Evolutionary conservation across 2,113 vertebrate species (phyloP).

Genomic region (Emydura subglobosa): DNA sequence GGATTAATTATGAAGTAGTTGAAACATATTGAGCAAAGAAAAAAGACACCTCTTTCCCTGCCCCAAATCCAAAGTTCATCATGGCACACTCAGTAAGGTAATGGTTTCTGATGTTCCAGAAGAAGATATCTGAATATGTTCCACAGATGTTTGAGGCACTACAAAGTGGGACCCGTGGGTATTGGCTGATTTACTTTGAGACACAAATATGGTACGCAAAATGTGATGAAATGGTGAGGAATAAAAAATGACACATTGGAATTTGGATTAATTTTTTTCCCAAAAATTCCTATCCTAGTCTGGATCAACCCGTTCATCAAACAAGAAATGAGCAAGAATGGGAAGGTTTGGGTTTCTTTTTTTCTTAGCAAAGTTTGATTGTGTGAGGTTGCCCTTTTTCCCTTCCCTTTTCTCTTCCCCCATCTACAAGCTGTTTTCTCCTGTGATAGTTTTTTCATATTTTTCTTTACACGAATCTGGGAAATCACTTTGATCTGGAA

Average conservation of each 20-base stretch:
- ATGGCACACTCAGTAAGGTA: not conserved
- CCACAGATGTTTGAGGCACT: constrained; percentile 42
- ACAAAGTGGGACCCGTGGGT: not conserved
- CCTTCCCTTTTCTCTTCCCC: not conserved
- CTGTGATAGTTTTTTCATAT: not conserved
- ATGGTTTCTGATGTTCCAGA: constrained; percentile 12
- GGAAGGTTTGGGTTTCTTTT: not conserved
- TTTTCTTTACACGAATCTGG: not conserved
- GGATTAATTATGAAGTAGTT: constrained; percentile 1
- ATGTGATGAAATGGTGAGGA: not conserved
- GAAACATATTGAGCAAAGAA: constrained; percentile 28
- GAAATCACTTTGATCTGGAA: not conserved
- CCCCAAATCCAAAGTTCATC: not conserved
- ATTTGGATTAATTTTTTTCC: not conserved
- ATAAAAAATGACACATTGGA: not conserved
- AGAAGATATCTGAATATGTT: constrained; percentile 36
- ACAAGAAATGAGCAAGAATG: not conserved
- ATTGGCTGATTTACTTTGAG: constrained; percentile 25
- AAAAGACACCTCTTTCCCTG: not conserved
- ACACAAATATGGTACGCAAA: constrained; percentile 1
- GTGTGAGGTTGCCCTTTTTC: not conserved
- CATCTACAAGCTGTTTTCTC: not conserved
- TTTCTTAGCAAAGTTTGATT: not conserved
- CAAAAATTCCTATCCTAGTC: not conserved
- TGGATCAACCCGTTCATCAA: not conserved